These are phyloP conservation scores for Nothoprocta perdicaria DNA, from an alignment of 2,113 vertebrate genomes.

Conservation along the genomic window DNA sequence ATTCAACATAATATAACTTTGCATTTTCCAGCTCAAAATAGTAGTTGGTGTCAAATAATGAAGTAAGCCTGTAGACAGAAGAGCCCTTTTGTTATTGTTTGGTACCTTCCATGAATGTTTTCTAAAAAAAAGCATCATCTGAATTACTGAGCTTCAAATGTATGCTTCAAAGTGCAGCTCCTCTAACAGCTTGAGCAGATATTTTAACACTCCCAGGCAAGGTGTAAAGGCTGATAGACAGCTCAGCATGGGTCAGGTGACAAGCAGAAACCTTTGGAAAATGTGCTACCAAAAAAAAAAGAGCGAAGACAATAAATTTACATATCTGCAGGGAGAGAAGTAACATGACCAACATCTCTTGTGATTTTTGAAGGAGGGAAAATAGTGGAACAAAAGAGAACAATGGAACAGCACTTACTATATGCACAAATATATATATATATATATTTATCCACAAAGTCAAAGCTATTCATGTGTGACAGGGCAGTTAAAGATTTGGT, in stretches of 20 bases:
- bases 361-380: background rate
- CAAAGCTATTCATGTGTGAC: background rate
- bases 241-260: constrained; percentile 30
- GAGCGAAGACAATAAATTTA: background rate
- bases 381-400: background rate
- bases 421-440: too few relatives aligned
- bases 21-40: background rate
- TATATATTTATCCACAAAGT: background rate
- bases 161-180: background rate
- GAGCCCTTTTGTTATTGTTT: background rate
- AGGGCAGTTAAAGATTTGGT: background rate
- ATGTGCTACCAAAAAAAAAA: background rate
- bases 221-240: constrained; percentile 43
- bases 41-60: background rate
- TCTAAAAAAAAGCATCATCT: background rate
- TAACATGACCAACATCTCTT: background rate
- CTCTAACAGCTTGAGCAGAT: background rate
- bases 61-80: accelerated
- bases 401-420: background rate
- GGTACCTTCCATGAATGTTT: background rate
- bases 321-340: background rate
- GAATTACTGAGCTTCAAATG: background rate
- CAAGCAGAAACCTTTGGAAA: constrained; percentile 3
- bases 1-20: background rate
- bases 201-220: background rate